These are phyloP conservation scores for Micrasema minimum DNA, from an alignment of 1,140 invertebrate species.

Conservation along the genomic window DNA sequence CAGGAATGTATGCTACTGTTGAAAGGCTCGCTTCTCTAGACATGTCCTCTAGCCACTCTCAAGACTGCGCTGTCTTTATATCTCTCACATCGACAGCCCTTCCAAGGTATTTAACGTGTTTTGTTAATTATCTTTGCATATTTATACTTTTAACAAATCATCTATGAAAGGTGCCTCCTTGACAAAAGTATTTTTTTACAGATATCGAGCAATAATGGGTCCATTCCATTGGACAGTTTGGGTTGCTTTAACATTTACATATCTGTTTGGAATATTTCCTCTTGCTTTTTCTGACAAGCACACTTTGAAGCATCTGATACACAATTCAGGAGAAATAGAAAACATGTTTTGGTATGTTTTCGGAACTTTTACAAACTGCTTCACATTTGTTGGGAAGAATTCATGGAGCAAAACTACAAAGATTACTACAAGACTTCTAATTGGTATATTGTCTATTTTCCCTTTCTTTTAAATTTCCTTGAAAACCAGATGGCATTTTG, in stretches of 20 bases:
- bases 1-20: constrained; percentile 74
- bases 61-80: constrained; percentile 80
- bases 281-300: constrained; percentile 76
- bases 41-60: constrained; percentile 70
- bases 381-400: constrained; percentile 75
- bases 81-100: constrained; percentile 78
- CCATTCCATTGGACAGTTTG: constrained; percentile 83
- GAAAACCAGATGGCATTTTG: neutral
- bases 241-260: constrained; percentile 74
- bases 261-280: constrained; percentile 77
- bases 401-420: constrained; percentile 77
- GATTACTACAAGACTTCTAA: constrained; percentile 73
- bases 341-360: constrained; percentile 86
- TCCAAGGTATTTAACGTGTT: constrained; percentile 67
- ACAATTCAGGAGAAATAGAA: constrained; percentile 75
- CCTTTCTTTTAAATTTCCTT: neutral
- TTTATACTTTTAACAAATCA: no score
- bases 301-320: constrained; percentile 70
- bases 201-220: constrained; percentile 82
- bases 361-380: constrained; percentile 83
- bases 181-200: no score
- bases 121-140: no score
- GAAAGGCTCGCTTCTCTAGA: constrained; percentile 68
- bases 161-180: no score
- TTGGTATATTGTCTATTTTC: constrained; percentile 71